A percentile compares a stretch with the other conserved stretches of the same genome.
phyloP scores from a whole-genome alignment of 2,113 vertebrate genomes.

The Megaceryle maxima region DNA sequence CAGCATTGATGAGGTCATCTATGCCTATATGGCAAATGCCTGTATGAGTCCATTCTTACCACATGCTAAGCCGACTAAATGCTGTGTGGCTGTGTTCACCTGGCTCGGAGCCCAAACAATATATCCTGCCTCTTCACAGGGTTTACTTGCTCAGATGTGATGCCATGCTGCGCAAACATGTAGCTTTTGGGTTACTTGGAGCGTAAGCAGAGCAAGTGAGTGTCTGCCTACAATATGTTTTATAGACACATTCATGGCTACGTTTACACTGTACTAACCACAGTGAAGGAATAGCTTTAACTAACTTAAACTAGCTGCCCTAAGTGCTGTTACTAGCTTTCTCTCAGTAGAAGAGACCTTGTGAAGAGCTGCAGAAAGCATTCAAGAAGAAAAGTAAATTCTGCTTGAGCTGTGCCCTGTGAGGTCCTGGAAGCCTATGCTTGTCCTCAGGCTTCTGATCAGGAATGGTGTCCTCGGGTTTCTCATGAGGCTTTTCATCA shows the following conservation, averaged over 20 bases:
- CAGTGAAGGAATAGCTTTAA: not conserved
- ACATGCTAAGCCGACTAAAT: fast-evolving
- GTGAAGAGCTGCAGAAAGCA: not conserved
- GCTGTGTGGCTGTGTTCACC: not conserved
- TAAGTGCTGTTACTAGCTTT: not conserved
- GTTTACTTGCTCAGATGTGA: not conserved
- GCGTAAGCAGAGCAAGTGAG: not conserved
- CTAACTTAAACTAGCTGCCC: not conserved
- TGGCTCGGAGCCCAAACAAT: not conserved
- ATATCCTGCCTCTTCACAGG: not conserved
- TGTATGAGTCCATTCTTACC: fast-evolving
- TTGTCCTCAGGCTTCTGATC: not conserved
- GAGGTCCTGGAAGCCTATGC: not conserved
- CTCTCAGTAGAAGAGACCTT: not conserved
- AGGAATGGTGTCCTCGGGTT: not conserved
- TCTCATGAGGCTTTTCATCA: not conserved
- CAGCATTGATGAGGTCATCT: not conserved
- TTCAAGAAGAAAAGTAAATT: not conserved
- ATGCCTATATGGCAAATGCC: not conserved
- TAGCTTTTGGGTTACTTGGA: not conserved
- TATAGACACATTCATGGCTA: not conserved
- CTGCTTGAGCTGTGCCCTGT: not conserved
- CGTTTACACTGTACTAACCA: not conserved
- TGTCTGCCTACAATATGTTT: not conserved
- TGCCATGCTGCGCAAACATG: not conserved